Evolutionary conservation across 2,113 vertebrate species (phyloP), one percentile per base, ranked within the genome.

Genomic region (Nothocercus julius): DNA sequence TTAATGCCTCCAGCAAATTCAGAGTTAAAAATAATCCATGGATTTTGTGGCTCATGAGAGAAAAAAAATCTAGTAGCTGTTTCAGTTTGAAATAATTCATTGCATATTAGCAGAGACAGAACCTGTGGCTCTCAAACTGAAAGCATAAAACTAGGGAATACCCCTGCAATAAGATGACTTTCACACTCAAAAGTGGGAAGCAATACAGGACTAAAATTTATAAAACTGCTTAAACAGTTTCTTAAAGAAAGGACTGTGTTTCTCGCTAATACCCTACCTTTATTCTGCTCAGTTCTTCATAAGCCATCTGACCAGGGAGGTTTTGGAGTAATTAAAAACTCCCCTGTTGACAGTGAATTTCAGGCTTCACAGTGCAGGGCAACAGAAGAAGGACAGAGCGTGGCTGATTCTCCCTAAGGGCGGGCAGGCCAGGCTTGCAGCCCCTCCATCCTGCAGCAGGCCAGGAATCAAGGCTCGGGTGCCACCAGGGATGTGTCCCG

Each of bases 391-490:
- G 34, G 63, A 51, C 7, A 53, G 24, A 83, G 3, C 20, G 38
- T 67, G 27, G 11, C 69, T 2, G 0, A 47, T 27, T 16, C n/a
- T 76, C 63, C 16, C 27, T 47, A 5, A 2, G 10, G 38, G 24
- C 40, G 44, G 3, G 10, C 30, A 0, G 1, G 34, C 14, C 5
- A 2, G 36, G 44, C 36, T 68, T 0, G 0, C 24, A 3, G 6
- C 12, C 38, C 13, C 47, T 86, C 54, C 14, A 11, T 1, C 1
- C 25, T 56, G 6, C 44, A 66, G 51, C 34, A 36, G 77, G n/a
- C 5, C 1, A 4, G 59, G 49, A 64, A 79, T 38, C 42, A 34
- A 34, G 73, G n/a, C 16, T n/a, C 17, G 3, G 1, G 83, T 92
- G 83, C 74, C 67, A 64, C 32, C 27, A 27, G 22, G n/a, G 74